Conservation (phyloP, 2,113 vertebrate genomes). For the Cricetomys ansorgei region DNA sequence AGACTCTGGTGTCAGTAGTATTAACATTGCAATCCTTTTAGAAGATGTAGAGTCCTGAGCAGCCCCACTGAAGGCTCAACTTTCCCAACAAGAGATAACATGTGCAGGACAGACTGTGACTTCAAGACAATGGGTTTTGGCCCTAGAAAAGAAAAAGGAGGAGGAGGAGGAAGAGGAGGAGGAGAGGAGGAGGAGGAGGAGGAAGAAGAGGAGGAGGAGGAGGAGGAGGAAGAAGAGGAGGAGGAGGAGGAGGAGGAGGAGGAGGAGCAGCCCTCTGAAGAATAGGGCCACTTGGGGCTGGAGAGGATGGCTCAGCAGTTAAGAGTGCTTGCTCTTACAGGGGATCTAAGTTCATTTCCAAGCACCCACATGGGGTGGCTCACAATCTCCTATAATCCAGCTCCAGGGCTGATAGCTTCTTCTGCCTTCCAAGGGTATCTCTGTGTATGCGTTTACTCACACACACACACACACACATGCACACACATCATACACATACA, state of each 20-base stretch:
- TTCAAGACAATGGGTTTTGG: not conserved
- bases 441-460: not conserved
- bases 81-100: not conserved
- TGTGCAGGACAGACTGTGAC: not conserved
- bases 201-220: no score
- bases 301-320: not conserved
- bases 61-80: not conserved
- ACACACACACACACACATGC: not conserved
- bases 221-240: not conserved
- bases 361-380: not conserved
- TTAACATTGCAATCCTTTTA: not conserved
- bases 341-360: not conserved
- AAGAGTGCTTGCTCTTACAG: not conserved
- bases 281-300: no score
- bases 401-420: not conserved
- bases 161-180: accelerated
- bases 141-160: not conserved
- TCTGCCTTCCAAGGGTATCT: not conserved
- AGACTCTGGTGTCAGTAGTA: not conserved
- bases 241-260: accelerated
- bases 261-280: not conserved
- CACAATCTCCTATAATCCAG: not conserved
- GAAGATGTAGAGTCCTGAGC: not conserved
- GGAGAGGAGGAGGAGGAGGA: not conserved
- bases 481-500: not conserved